phyloP scores from a whole-genome alignment of 1,140 invertebrate species.

The Euwallacea similis region DNA sequence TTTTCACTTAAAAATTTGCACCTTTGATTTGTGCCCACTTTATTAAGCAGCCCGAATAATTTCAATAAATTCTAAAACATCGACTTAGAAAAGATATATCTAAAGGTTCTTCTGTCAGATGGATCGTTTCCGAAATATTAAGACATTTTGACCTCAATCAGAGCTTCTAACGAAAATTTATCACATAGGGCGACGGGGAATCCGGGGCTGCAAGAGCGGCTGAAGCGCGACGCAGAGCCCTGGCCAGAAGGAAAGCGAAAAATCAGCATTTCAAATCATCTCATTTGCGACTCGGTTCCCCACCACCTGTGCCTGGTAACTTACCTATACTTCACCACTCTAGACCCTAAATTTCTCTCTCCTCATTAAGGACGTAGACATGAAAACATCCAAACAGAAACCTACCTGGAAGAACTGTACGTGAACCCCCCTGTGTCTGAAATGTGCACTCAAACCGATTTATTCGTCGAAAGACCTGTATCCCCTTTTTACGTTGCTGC shows the following conservation, averaged over 20 bases:
- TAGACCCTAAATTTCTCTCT: not conserved
- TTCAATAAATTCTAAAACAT: no score
- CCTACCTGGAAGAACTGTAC: conserved; percentile 79
- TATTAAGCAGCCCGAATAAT: no score
- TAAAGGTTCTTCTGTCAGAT: no score
- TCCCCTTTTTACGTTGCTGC: conserved; percentile 75
- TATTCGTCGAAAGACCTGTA: conserved; percentile 77
- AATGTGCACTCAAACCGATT: conserved; percentile 81
- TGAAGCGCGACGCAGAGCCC: conserved; percentile 64
- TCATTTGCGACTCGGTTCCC: conserved; percentile 56
- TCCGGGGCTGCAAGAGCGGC: conserved; percentile 61
- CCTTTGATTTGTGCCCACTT: no score
- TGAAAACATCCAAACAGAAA: conserved; percentile 83
- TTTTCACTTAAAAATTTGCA: no score
- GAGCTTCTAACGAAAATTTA: no score
- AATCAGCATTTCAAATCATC: conserved; percentile 46
- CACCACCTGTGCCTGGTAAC: conserved; percentile 71
- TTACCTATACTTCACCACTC: not conserved
- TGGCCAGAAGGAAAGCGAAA: conserved; percentile 63
- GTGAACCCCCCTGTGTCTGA: conserved; percentile 73
- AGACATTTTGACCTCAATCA: no score
- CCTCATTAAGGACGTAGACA: conserved; percentile 61
- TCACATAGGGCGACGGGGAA: conserved; percentile 60
- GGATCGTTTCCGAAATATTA: no score
- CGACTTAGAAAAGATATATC: no score